Percentiles rank a stretch among this genome's conserved stretches.
phyloP scores from a whole-genome alignment of 2,797 vertebrate species.

The Manis crassicaudata region DNA sequence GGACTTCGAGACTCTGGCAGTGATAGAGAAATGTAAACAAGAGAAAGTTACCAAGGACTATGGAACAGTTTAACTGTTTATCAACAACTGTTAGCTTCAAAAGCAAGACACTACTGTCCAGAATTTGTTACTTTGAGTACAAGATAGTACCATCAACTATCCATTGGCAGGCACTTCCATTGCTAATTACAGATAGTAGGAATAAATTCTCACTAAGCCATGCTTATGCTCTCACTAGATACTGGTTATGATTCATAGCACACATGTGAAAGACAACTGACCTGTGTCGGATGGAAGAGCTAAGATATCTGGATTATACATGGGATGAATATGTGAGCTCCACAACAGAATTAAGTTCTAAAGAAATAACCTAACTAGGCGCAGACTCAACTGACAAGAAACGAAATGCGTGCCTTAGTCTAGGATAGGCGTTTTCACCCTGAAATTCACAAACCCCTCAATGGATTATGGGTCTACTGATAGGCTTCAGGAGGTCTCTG shows the following conservation, averaged over 20 bases:
- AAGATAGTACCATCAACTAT: not conserved
- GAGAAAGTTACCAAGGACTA: not conserved
- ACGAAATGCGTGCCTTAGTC: not conserved
- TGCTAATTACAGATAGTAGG: not conserved
- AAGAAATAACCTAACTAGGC: constrained; percentile 26
- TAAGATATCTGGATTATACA: not conserved
- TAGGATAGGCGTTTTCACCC: not conserved
- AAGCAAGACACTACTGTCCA: not conserved
- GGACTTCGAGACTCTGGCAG: not conserved
- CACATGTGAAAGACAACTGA: constrained; percentile 40
- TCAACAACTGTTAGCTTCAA: not conserved
- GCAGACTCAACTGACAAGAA: not conserved
- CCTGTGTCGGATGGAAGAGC: not conserved
- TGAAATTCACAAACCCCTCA: not conserved
- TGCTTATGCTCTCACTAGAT: constrained; percentile 2
- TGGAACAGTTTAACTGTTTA: not conserved
- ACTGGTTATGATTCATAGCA: not conserved
- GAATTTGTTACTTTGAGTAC: not conserved
- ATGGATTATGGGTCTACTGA: not conserved
- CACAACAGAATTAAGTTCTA: not conserved
- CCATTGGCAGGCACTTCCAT: not conserved
- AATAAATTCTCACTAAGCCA: not conserved
- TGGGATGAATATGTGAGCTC: not conserved
- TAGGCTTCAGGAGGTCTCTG: not conserved
- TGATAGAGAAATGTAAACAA: not conserved